Evolutionary conservation across 2,888 invertebrate genomes (phyloP), one percentile per base, ranked within the genome.

Genomic region (Drosophila emarginata): DNA sequence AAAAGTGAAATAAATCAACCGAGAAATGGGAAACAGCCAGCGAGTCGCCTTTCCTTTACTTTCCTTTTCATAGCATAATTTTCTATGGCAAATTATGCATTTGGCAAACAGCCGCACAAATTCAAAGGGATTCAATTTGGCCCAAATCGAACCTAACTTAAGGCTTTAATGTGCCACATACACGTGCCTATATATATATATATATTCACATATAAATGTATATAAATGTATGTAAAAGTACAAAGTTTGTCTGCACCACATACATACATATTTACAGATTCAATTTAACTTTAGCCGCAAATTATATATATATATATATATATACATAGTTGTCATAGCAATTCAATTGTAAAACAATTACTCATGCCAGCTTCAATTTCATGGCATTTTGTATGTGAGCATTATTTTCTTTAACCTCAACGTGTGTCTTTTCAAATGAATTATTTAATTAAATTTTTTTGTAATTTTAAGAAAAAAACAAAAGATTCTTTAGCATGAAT

Each of bases 1-100:
- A 76, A 68, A 86, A 76, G 70, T 51, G 63, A 86, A 75, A 86
- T 86, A 84, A 88, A 88, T 88, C 87, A 83, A 65, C 71, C 68
- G 59, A 70, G 45, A 63, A 64, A 67, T 60, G 63, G 68, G 60
- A 67, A 64, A 54, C 45, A 45, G 23, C 36, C 40, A 51, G 63
- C 11, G 45, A 18, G 18, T 45, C 45, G 45, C 14, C 39, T 39
- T 14, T 39, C 39, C 39, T 11, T 45, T 45, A 32, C 15, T 15
- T 21, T 9, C 45, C 45, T 12, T 45, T 18, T 14, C 32, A 23
- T 63, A 62, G 67, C 72, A 68, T 70, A 78, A 77, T 80, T 77
- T 77, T 72, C 64, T 73, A 63, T 62, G 70, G 59, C 73, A 84
- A 80, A 79, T 80, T 82, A 81, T 82, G 81, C 87, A 87, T 72